phyloP scores from a whole-genome alignment of 2,113 vertebrate genomes.

The Ifrita kowaldi region DNA sequence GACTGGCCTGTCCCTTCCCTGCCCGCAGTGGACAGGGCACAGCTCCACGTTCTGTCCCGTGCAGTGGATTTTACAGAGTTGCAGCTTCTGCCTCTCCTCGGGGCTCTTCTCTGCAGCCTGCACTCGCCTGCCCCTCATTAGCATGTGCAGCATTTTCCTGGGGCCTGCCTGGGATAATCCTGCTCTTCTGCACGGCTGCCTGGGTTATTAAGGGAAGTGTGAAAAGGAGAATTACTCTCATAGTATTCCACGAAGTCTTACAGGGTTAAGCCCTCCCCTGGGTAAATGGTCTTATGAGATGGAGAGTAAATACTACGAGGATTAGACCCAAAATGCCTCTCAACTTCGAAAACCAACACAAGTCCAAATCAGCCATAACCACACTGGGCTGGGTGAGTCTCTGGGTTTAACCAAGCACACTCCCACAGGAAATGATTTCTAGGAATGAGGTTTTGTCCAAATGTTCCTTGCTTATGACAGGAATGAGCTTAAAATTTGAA shows the following conservation, averaged over 20 bases:
- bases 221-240: not conserved
- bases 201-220: not conserved
- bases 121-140: not conserved
- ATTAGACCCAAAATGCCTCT: conserved; percentile 3
- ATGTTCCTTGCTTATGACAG: not conserved
- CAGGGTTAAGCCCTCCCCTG: conserved; percentile 3
- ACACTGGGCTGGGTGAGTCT: not conserved
- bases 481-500: not conserved
- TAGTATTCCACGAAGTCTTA: not conserved
- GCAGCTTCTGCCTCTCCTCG: not conserved
- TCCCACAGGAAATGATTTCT: not conserved
- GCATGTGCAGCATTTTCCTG: not conserved
- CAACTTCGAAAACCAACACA: not conserved
- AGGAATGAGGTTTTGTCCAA: not conserved
- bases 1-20: not conserved
- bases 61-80: not conserved
- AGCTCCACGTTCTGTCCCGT: not conserved
- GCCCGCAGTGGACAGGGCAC: not conserved
- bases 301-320: not conserved
- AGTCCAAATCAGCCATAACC: not conserved
- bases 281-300: not conserved
- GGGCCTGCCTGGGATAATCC: not conserved
- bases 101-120: not conserved
- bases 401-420: not conserved
- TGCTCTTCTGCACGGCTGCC: not conserved